Base-by-base conservation (phyloP, 2,113 vertebrate species). In the Oreochromis tanganicae region DNA sequence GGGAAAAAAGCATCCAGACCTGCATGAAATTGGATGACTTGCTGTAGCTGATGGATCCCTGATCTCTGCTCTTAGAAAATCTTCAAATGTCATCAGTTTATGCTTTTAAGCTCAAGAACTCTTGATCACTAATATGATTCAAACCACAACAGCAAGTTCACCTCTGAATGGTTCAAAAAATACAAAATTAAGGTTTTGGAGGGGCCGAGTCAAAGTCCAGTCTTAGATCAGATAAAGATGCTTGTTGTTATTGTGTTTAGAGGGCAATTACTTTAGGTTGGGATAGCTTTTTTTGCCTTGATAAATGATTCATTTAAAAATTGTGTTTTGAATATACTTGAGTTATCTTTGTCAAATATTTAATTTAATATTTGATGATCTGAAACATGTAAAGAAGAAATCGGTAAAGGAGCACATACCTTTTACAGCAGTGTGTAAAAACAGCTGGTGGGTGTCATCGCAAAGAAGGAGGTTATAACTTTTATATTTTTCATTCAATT, bases 371-470 rank as follows among this genome's bases (percentile, higher is more conserved):
- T 57, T 57, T 57, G 21, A 57, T 3, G 21, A 27, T 57, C 55
- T 57, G 55, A 57, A 57, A 57, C 55, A 57, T 27, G 21, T 57
- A 57, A 27, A 57, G 55, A 27, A 57, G 55, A 57, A 57, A 14
- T 27, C 1, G 0, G 21, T 6, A 57, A 57, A 57, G 21, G 12
- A 57, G 21, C 55, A 27, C 4, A 57, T 27, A 27, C 21, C 27
- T 57, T 24, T 57, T 4, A 57, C 55, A 8, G 55, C 21, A 57
- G 55, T 57, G 55, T 4, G 12, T 57, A 57, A 57, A 27, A 57
- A 14, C 12, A 57, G 21, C 55, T 21, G 27, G 55, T 56, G 0
- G 55, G 55, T 56, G 55, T 56, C 55, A 27, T 27, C 11, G 55
- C 11, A 56, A 56, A 24, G 54, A 2, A 24, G 54, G 54, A 4